Evolutionary conservation across 2,113 vertebrate genomes (phyloP), one percentile per base, ranked within the genome.

Genomic region (Sisor rabdophorus): DNA sequence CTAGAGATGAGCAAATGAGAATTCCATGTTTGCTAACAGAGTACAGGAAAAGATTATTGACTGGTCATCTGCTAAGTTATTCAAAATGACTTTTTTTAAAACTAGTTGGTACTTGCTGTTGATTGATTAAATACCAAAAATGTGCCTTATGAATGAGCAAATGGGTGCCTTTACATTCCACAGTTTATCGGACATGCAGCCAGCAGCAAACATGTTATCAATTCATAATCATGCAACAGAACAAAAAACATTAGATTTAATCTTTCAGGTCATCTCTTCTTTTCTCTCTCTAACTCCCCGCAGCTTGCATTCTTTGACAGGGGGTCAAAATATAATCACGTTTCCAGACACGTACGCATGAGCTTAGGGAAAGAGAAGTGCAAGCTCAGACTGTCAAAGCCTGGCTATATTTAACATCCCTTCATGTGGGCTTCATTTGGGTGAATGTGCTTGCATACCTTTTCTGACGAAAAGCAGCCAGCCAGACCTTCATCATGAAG

Each of bases 391-490:
- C 77, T 84, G 84, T 79, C 71, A 76, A 79, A 64, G 85, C 75
- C 20, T 54, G 55, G 83, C 85, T 91, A 91, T 87, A 89, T 91
- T 91, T 91, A 91, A 89, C 88, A 80, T 88, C 73, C 72, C 78
- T 84, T 86, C 88, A 89, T 89, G 87, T 90, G 89, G 87, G 86
- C 84, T 88, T 86, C 81, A 86, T 91, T 90, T 87, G 80, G 81
- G 76, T 82, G 81, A 81, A 88, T 80, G 83, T 73, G 79, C 59
- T 83, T 36, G 24, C 86, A 89, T 89, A 85, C 81, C 77, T 87
- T 50, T 79, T 71, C 72, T 80, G 79, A 87, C 84, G 78, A 84
- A 12, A 44, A 80, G 60, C 84, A 83, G 84, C 71, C 79, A 71
- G 75, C 52, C 17, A 72, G 73, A 59, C 54, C 47, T 32, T 59